Conservation (phyloP, 2,888 invertebrate species). For the Anagyrus pseudococci region DNA sequence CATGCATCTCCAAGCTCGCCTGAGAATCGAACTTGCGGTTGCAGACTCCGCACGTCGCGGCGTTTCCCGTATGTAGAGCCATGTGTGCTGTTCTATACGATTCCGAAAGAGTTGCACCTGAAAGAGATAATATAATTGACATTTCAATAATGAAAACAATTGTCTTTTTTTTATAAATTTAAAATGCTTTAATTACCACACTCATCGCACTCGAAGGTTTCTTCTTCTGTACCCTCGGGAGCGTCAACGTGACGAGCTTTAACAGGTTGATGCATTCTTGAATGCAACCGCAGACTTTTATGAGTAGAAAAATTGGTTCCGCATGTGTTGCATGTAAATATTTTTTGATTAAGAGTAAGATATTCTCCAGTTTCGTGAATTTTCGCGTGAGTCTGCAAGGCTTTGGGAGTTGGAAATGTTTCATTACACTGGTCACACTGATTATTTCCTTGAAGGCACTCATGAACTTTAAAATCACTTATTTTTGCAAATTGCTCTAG, state of each 20-base stretch:
- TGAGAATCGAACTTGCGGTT: constrained; percentile 74
- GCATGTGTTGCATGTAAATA: constrained; percentile 70
- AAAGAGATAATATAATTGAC: background rate
- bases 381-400: constrained; percentile 68
- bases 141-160: constrained; percentile 37
- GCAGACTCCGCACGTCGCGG: constrained; percentile 71
- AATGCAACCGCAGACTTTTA: constrained; percentile 73
- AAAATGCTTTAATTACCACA: constrained; percentile 48
- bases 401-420: constrained; percentile 62
- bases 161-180: background rate
- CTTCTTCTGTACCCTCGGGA: constrained; percentile 55
- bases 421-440: constrained; percentile 56
- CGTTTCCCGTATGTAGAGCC: constrained; percentile 69
- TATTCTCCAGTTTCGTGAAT: constrained; percentile 54
- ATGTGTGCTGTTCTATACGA: constrained; percentile 70
- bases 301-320: constrained; percentile 72
- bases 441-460: constrained; percentile 57
- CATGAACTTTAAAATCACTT: constrained; percentile 62
- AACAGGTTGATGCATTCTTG: constrained; percentile 76
- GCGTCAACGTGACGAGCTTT: constrained; percentile 65
- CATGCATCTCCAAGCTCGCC: constrained; percentile 75
- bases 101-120: constrained; percentile 59
- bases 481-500: constrained; percentile 62
- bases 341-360: constrained; percentile 45
- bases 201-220: constrained; percentile 56